phyloP scores from a whole-genome alignment of 2,113 vertebrate genomes.

The Indicator indicator region DNA sequence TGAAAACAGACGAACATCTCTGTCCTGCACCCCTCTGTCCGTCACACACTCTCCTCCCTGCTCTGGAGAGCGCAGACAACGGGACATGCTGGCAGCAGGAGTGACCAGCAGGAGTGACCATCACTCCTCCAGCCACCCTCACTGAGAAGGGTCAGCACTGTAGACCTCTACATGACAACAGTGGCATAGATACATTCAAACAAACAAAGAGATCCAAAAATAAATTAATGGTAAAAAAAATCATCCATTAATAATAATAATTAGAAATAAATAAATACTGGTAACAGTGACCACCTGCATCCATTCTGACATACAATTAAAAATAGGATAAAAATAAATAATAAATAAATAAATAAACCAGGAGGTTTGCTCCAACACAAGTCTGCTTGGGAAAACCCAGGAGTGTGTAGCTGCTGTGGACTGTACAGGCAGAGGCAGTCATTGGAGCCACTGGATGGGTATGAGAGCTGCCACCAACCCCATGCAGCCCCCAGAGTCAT shows the following conservation, averaged over 20 bases:
- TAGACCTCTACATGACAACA: neutral
- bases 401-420: neutral
- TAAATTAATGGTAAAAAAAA: neutral
- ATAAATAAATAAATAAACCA: constrained; percentile 71
- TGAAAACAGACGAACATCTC: neutral
- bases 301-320: neutral
- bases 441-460: neutral
- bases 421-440: neutral
- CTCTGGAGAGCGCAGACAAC: neutral
- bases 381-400: constrained; percentile 2
- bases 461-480: rapidly evolving
- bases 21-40: neutral
- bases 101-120: neutral
- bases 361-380: neutral
- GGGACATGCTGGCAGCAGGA: neutral
- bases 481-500: rapidly evolving
- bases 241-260: no score
- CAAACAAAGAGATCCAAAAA: constrained; percentile 37
- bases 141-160: neutral
- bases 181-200: constrained; percentile 1
- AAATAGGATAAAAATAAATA: constrained; percentile 27
- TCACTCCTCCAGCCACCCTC: neutral
- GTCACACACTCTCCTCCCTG: rapidly evolving
- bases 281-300: neutral
- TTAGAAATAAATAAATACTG: constrained; percentile 70